These are phyloP conservation scores for Erebia epiphron DNA, from an alignment of 2,888 invertebrate species.

Conservation along the genomic window DNA sequence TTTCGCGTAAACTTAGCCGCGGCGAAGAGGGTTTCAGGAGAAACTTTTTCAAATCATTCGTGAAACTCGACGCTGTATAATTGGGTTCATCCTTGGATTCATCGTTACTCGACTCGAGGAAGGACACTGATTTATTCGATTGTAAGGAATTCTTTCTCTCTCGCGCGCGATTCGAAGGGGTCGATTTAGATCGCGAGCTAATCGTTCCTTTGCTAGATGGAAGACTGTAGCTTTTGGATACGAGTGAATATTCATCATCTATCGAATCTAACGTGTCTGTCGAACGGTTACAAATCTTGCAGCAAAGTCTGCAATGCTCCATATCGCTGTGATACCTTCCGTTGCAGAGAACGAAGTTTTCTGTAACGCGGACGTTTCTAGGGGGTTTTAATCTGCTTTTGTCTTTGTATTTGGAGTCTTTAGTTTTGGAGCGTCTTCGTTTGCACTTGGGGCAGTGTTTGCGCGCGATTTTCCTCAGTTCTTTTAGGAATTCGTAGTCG, in stretches of 20 bases:
- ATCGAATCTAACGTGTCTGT: slow-evolving; percentile 70
- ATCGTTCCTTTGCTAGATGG: slow-evolving; percentile 50
- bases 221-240: slow-evolving; percentile 65
- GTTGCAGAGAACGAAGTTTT: slow-evolving; percentile 65
- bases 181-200: slow-evolving; percentile 52
- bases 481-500: slow-evolving; percentile 76
- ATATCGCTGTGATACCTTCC: slow-evolving; percentile 68
- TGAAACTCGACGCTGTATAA: slow-evolving; percentile 79
- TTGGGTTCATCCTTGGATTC: slow-evolving; percentile 75
- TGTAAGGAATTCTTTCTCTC: slow-evolving; percentile 74
- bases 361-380: slow-evolving; percentile 45
- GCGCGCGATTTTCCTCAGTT: slow-evolving; percentile 69
- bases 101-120: slow-evolving; percentile 72
- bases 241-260: slow-evolving; percentile 71
- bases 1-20: slow-evolving; percentile 71
- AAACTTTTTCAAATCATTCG: slow-evolving; percentile 77
- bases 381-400: slow-evolving; percentile 48
- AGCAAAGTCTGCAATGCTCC: slow-evolving; percentile 71
- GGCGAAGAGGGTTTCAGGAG: slow-evolving; percentile 73
- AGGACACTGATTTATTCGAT: slow-evolving; percentile 77
- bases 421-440: slow-evolving; percentile 50
- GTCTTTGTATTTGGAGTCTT: slow-evolving; percentile 43
- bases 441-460: slow-evolving; percentile 73
- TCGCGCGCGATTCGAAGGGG: slow-evolving; percentile 47
- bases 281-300: slow-evolving; percentile 65